A percentile compares a stretch with the other conserved stretches of the same genome.
phyloP scores from a whole-genome alignment of 2,797 vertebrate species.

The Acanthis flammea region DNA sequence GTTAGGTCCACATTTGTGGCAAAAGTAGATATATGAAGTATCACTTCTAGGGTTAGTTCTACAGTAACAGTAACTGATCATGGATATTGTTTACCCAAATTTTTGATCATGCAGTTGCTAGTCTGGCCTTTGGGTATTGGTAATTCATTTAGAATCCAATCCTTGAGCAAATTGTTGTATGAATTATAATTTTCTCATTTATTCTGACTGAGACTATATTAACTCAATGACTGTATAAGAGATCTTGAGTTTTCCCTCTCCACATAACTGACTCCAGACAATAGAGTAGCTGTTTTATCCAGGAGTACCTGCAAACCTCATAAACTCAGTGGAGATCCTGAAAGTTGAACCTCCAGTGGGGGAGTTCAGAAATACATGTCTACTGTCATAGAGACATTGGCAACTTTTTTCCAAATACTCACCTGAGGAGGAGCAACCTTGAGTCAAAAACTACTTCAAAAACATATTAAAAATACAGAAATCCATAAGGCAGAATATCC shows the following conservation, averaged over 20 bases:
- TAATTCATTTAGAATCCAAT: neutral
- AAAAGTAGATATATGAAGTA: neutral
- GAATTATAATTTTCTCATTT: neutral
- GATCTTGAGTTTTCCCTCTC: neutral
- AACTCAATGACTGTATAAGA: neutral
- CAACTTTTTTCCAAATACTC: neutral
- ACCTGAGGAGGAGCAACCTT: neutral
- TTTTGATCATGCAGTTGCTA: neutral
- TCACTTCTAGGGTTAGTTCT: neutral
- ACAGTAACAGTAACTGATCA: neutral
- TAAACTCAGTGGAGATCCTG: neutral
- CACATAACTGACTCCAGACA: neutral
- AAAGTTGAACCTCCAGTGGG: neutral
- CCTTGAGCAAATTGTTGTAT: neutral
- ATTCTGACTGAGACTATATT: neutral
- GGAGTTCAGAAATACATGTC: neutral
- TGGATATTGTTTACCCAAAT: neutral
- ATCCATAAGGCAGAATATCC: neutral
- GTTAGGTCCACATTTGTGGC: neutral
- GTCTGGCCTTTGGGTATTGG: neutral
- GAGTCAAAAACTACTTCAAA: neutral
- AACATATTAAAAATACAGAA: neutral
- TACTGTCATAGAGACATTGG: neutral
- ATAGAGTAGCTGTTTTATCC: neutral
- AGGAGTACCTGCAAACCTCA: neutral